Evolutionary conservation across 2,797 vertebrate species (phyloP).

Genomic region (Ambastaia sidthimunki): DNA sequence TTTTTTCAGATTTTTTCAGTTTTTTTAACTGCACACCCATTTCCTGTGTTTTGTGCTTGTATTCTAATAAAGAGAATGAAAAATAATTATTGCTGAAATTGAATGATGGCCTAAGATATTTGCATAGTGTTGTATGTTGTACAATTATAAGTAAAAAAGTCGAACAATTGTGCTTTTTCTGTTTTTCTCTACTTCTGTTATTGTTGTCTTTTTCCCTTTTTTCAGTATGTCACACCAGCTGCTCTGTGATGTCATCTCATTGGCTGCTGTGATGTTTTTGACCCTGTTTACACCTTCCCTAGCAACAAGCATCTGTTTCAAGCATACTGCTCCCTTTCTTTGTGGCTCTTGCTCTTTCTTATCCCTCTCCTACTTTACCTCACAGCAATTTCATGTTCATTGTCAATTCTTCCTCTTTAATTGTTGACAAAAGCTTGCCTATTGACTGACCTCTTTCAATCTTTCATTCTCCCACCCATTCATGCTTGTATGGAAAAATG

Average conservation of each 20-base stretch:
- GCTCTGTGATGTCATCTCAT: slow-evolving; percentile 72
- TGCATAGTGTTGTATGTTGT: too few relatives aligned
- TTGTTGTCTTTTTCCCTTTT: slow-evolving; percentile 6
- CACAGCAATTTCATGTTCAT: neutral
- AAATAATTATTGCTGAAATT: too few relatives aligned
- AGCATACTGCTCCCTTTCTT: slow-evolving; percentile 14
- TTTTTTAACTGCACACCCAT: too few relatives aligned
- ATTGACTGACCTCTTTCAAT: slow-evolving; percentile 6
- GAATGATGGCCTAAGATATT: too few relatives aligned
- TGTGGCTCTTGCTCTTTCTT: slow-evolving; percentile 13
- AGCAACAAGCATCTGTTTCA: slow-evolving; percentile 72
- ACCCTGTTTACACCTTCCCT: slow-evolving; percentile 72
- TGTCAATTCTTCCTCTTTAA: neutral
- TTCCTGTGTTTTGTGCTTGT: too few relatives aligned
- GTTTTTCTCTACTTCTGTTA: neutral
- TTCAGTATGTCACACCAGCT: slow-evolving; percentile 69
- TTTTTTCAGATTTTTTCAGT: too few relatives aligned
- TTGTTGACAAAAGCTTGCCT: too few relatives aligned
- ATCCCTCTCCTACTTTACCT: slow-evolving; percentile 5
- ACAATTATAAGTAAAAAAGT: neutral
- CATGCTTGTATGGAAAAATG: slow-evolving; percentile 33
- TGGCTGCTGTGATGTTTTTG: slow-evolving; percentile 77
- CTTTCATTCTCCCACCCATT: slow-evolving; percentile 36
- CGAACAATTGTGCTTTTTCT: slow-evolving; percentile 10
- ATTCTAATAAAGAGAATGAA: too few relatives aligned